These are phyloP conservation scores for Bolinopsis microptera DNA, from an alignment of 37 sponge, comb jelly and placozoan genomes.

Conservation along the genomic window DNA sequence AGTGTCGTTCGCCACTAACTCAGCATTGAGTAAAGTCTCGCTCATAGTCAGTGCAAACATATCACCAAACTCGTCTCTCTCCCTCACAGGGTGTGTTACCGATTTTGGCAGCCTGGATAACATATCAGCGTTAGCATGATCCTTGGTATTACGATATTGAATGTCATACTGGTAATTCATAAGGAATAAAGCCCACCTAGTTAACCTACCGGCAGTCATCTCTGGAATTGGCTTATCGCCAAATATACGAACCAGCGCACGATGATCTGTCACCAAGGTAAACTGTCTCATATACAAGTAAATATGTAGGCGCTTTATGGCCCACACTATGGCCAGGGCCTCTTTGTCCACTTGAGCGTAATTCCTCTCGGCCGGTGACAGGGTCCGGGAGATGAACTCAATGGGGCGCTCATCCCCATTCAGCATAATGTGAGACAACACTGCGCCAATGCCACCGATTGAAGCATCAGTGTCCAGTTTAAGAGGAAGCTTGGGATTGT, in stretches of 20 bases:
- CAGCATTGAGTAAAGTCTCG: background rate
- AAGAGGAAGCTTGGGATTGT: background rate
- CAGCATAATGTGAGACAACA: conserved; percentile 9
- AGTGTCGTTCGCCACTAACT: background rate
- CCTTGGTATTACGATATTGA: conserved; percentile 54
- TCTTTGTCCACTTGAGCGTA: conserved; percentile 64
- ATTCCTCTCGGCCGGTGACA: conserved; percentile 1
- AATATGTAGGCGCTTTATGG: conserved; percentile 15
- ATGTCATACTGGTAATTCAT: conserved; percentile 65
- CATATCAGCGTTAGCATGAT: conserved; percentile 71
- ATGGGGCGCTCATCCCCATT: conserved; percentile 30
- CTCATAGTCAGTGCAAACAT: background rate
- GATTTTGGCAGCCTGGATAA: conserved; percentile 55
- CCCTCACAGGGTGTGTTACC: background rate
- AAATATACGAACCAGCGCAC: conserved; percentile 67
- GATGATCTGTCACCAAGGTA: conserved; percentile 65
- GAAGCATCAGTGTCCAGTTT: background rate
- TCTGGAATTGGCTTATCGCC: conserved; percentile 62
- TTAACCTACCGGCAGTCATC: conserved; percentile 68
- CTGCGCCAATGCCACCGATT: conserved; percentile 28
- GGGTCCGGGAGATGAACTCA: conserved; percentile 26
- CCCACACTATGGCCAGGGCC: conserved; percentile 68
- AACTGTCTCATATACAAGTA: conserved; percentile 43
- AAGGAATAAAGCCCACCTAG: conserved; percentile 70
- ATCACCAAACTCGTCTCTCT: background rate